These are phyloP conservation scores for Brevimyrus niger DNA, from an alignment of 2,113 vertebrate genomes.

Conservation along the genomic window DNA sequence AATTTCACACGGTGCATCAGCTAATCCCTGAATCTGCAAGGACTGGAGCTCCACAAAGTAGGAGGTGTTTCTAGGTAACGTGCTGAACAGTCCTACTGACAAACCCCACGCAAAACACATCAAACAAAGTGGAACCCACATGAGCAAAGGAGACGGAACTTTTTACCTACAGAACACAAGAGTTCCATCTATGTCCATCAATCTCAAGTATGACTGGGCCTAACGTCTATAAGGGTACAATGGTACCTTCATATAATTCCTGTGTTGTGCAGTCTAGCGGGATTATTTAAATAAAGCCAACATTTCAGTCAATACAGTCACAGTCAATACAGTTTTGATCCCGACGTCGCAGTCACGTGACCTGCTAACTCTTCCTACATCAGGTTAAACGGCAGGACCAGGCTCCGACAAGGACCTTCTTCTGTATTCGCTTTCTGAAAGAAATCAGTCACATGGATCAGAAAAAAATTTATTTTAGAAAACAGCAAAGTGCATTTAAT, in stretches of 20 bases:
- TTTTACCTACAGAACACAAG: neutral
- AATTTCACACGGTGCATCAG: neutral
- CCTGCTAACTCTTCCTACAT: neutral
- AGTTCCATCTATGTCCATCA: neutral
- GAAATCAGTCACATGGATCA: neutral
- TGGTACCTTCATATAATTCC: neutral
- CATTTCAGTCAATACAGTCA: neutral
- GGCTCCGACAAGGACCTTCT: neutral
- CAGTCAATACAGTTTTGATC: too few relatives aligned
- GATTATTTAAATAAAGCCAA: neutral
- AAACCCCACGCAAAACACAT: neutral
- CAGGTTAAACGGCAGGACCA: neutral
- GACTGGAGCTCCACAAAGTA: neutral
- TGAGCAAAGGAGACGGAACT: neutral
- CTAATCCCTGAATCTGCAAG: neutral
- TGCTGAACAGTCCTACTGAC: neutral
- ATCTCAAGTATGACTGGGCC: neutral
- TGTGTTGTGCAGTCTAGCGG: neutral
- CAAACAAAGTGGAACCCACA: neutral
- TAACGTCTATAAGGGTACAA: neutral
- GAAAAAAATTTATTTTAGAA: neutral
- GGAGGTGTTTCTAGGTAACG: neutral
- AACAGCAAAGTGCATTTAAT: neutral
- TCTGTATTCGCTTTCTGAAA: neutral
- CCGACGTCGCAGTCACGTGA: neutral